Evolutionary conservation across 2,888 invertebrate genomes (phyloP).

Genomic region (Pediacus dermestoides): DNA sequence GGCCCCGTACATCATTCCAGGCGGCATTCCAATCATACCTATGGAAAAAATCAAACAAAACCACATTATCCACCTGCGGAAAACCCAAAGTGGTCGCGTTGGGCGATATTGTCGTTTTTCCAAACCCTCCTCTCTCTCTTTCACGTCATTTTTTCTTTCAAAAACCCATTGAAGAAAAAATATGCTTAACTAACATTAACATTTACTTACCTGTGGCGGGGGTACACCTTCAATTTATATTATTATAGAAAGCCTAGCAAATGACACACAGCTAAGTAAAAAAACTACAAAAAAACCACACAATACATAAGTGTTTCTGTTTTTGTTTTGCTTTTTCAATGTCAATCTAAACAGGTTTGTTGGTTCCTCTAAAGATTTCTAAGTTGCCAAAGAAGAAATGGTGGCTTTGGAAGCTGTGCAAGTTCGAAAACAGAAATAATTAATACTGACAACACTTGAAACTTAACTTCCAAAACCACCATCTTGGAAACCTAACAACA

Average conservation of each 20-base stretch:
- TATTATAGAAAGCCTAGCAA: conserved; percentile 41
- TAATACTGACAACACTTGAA: no score
- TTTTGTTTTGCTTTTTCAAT: conserved; percentile 21
- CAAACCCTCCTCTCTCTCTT: conserved; percentile 15
- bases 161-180: conserved; percentile 12
- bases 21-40: conserved; percentile 52
- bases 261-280: conserved; percentile 43
- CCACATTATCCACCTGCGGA: conserved; percentile 14
- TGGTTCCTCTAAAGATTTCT: conserved; percentile 21
- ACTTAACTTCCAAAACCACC: no score
- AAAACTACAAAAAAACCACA: conserved; percentile 39
- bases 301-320: conserved; percentile 33
- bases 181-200: conserved; percentile 31
- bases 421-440: no score
- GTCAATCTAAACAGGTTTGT: conserved; percentile 15
- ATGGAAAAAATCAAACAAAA: no score
- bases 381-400: no score
- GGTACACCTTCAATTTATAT: conserved; percentile 21
- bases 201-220: conserved; percentile 36
- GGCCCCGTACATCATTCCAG: conserved; percentile 49
- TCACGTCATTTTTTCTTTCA: conserved; percentile 2
- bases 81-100: conserved; percentile 9
- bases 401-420: no score
- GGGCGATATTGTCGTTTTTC: conserved; percentile 32
- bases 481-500: no score